Evolutionary conservation across 2,888 invertebrate species (phyloP), one percentile per base, ranked within the genome.

Genomic region (Gibbula magus): DNA sequence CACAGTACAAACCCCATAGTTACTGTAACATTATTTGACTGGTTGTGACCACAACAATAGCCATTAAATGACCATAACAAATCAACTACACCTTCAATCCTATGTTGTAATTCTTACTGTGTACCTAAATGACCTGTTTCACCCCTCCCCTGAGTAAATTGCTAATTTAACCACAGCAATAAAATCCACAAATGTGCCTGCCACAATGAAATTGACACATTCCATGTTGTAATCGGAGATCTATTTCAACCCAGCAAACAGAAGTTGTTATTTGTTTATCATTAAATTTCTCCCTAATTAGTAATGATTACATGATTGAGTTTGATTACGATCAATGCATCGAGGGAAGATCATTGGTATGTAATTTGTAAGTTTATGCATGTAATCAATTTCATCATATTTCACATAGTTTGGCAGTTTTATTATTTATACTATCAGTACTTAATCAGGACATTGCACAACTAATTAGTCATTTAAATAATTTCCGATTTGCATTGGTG

Each of bases 21-120:
- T 61, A 61, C 25, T 61, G 61, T 61, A 61, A 61, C 61, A 29
- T 61, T 61, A 29, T 61, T 45, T 61, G 61, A 61, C 61, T 25
- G 29, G 29, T 61, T 29, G 25, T 29, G 61, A 25, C 29, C 61
- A 61, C 61, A 25, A 61, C 25, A 29, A 61, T 29, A 61, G 25
- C 61, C 61, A 61, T 61, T 61, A 61, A 61, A 61, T 29, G 61
- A 61, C 61, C 25, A 29, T 61, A 29, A 61, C 61, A 61, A 22
- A 25, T 61, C 61, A 61, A 61, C 61, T 22, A 61, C 25, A 61
- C 61, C 25, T 29, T 61, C 13, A 45, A 45, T 45, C 10, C 10
- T 4, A 45, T 45, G 45, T 10, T 45, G 45, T 45, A 45, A 45
- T 45, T 45, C 45, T 45, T 45, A 7, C 45, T 45, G 45, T 45